Percentiles rank a stretch among this genome's conserved stretches.
Conservation (phyloP, 2,113 vertebrate genomes). For the Dicerorhinus sumatrensis region DNA sequence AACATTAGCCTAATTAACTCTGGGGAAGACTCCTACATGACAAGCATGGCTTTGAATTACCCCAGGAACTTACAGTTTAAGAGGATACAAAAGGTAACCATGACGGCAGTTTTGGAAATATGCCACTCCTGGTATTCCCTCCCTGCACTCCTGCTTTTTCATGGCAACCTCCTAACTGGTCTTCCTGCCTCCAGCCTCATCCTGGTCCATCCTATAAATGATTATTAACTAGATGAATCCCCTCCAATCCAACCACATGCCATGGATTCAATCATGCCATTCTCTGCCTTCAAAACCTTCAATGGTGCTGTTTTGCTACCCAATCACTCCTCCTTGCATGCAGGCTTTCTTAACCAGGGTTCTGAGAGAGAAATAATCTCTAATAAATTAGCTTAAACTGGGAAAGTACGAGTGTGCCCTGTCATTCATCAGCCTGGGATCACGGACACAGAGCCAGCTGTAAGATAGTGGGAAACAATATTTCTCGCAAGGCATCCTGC, state of each 20-base stretch:
- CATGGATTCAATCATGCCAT: neutral
- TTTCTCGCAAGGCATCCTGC: neutral
- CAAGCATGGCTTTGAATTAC: slow-evolving; percentile 73
- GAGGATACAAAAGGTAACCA: slow-evolving; percentile 77
- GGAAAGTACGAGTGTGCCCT: neutral
- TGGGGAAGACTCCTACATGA: slow-evolving; percentile 82
- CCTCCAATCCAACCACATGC: too few relatives aligned
- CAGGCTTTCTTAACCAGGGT: neutral
- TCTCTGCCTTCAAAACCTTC: neutral
- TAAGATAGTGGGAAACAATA: neutral
- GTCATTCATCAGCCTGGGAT: neutral
- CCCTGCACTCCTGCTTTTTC: neutral
- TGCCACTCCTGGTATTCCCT: neutral
- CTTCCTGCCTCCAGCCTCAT: neutral
- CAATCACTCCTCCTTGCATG: neutral
- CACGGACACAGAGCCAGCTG: neutral
- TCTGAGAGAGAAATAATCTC: neutral
- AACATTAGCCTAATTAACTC: slow-evolving; percentile 69
- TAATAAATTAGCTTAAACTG: neutral
- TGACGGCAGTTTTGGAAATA: neutral
- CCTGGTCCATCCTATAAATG: neutral
- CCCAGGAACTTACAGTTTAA: slow-evolving; percentile 78
- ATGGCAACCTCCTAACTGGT: neutral
- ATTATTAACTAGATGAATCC: neutral
- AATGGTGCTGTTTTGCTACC: neutral